phyloP scores from a whole-genome alignment of 2,797 vertebrate species.

The Margarornis squamiger region DNA sequence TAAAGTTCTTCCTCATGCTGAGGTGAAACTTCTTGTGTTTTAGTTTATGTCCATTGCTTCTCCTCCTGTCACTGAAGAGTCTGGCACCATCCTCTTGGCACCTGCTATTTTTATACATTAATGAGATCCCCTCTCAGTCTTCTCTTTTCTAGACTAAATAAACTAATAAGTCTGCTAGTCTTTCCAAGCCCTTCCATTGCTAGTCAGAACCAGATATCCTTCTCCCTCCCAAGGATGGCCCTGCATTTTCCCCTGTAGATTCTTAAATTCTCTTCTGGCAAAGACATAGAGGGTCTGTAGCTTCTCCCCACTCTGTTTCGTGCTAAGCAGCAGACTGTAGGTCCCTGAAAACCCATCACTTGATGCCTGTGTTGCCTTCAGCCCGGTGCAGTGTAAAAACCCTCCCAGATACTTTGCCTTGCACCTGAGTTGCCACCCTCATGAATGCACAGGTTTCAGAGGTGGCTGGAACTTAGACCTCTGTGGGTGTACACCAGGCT shows the following conservation, averaged over 20 bases:
- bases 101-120: neutral
- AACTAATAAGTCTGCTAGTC: neutral
- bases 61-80: neutral
- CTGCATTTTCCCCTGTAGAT: neutral
- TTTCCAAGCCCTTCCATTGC: neutral
- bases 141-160: neutral
- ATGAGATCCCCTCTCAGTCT: neutral
- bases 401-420: neutral
- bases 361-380: neutral
- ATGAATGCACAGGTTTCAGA: neutral
- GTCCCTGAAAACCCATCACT: neutral
- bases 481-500: fast-evolving
- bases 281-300: neutral
- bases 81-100: neutral
- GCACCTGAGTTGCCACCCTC: neutral
- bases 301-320: neutral
- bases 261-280: neutral
- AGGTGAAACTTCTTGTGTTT: neutral
- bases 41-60: neutral
- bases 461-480: neutral
- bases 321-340: neutral
- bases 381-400: neutral
- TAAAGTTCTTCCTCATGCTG: neutral
- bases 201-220: no score
- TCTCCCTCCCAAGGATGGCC: neutral